Evolutionary conservation across 1,140 invertebrate genomes (phyloP).

Genomic region (Cydia amplana): DNA sequence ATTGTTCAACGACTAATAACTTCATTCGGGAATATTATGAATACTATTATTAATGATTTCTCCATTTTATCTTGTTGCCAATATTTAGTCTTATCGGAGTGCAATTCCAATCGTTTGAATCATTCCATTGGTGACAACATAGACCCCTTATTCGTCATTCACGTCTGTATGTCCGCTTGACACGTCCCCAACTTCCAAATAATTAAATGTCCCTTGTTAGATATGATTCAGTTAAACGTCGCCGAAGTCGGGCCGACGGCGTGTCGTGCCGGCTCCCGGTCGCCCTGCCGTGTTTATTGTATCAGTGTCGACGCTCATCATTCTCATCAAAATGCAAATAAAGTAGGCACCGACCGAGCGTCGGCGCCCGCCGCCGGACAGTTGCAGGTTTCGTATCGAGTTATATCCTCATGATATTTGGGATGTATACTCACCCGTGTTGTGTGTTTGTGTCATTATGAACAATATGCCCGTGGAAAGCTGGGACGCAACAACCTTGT

Average conservation of each 20-base stretch:
- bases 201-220: constrained; percentile 59
- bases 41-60: no score
- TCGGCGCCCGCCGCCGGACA: constrained; percentile 64
- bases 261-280: constrained; percentile 44
- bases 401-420: constrained; percentile 50
- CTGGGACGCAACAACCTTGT: not conserved
- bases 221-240: constrained; percentile 56
- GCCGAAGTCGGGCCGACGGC: constrained; percentile 39
- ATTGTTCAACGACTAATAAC: no score
- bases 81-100: not conserved
- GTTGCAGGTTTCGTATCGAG: constrained; percentile 64
- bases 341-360: constrained; percentile 44
- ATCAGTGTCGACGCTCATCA: constrained; percentile 70
- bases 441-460: constrained; percentile 1
- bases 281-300: constrained; percentile 69
- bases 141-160: not conserved
- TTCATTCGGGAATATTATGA: no score
- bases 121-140: not conserved
- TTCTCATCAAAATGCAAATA: constrained; percentile 77
- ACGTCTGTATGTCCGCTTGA: constrained; percentile 33
- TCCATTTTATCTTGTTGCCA: no score
- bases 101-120: not conserved
- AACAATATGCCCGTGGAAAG: not conserved
- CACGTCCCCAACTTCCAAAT: constrained; percentile 53
- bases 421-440: not conserved